Evolutionary conservation across 2,888 invertebrate species (phyloP).

Genomic region (Orthonychiurus folsomi): DNA sequence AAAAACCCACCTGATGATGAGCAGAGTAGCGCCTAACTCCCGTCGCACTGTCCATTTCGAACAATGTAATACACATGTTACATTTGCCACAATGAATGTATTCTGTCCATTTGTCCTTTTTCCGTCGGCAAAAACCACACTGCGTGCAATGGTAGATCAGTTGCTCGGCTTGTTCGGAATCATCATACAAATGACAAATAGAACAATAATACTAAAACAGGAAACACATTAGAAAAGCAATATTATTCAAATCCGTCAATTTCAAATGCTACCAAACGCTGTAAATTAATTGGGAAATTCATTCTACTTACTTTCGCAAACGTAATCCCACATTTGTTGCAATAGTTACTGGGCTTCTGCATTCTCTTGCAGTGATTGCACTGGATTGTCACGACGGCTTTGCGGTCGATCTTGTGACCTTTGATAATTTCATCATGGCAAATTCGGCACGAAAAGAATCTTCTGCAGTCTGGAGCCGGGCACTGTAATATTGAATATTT

Average conservation of each 20-base stretch:
- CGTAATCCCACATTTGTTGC: neutral
- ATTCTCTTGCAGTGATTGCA: neutral
- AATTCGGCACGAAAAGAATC: neutral
- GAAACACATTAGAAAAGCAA: too few species aligned
- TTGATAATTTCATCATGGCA: neutral
- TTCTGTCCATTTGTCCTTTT: too few species aligned
- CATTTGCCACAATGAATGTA: constrained; percentile 4
- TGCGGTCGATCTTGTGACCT: neutral
- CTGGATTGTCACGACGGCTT: neutral
- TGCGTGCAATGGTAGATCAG: neutral
- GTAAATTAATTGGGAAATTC: neutral
- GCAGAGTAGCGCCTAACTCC: too few species aligned
- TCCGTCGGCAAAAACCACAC: constrained; percentile 1
- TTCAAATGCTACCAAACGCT: too few species aligned
- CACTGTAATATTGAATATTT: neutral
- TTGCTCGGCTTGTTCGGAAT: neutral
- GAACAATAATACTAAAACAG: neutral
- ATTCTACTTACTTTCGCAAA: neutral
- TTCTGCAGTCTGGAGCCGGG: neutral
- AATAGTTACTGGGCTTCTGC: neutral
- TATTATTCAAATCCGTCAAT: neutral
- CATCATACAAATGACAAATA: neutral
- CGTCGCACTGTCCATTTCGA: too few species aligned
- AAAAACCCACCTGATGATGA: too few species aligned
- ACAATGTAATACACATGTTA: too few species aligned